Base-by-base conservation (phyloP, 2,113 vertebrate genomes). In the Zosterops pallidus region DNA sequence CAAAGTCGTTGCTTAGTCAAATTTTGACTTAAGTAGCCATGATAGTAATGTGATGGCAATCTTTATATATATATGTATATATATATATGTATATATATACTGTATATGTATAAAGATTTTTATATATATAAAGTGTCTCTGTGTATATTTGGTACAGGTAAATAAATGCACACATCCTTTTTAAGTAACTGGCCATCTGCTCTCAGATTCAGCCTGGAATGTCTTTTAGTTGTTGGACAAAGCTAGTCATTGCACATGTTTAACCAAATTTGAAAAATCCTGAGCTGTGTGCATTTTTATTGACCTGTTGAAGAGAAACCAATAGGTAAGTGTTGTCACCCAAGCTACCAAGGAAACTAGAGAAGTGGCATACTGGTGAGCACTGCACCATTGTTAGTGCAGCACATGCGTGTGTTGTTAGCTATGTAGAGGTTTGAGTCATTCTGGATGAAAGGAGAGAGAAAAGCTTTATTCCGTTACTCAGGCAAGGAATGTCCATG, bases 21-120 rank as follows among this genome's bases (percentile, higher is more conserved):
- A 77, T 96, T 96, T 96, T 96, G 96, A 96, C 94, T 90, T 52
- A 89, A 97, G 97, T 93, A 95, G 87, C 95, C 95, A 85, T 96
- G 97, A 92, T n/a, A 78, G 97, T 98, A 97, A 97, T 97, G 98
- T 98, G 98, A 98, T 98, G 98, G 98, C 98, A 98, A 98, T 98
- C 97, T 96, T 97, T 97, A 96, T 96, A 96, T 96, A 97, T 97
- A 95, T 97, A 95, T 90, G 39, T 39, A 82, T 88, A 88, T 86
- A 80, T 90, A 63, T 94, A 92, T 93, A 92, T 39, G 39, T 95
- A 94, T 89, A 95, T 25, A 91, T 90, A 83, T 88, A 88, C 79
- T 67, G 62, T 95, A 71, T 86, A 80, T 90, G 67, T 94, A 92
- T 93, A 92, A 92, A 94, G 89, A 78, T 97, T 90, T 96, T 93